A percentile compares a stretch with the other conserved stretches of the same genome.
Evolutionary conservation across 2,113 vertebrate species (phyloP).

Genomic region (Cyprinodon variegatus): DNA sequence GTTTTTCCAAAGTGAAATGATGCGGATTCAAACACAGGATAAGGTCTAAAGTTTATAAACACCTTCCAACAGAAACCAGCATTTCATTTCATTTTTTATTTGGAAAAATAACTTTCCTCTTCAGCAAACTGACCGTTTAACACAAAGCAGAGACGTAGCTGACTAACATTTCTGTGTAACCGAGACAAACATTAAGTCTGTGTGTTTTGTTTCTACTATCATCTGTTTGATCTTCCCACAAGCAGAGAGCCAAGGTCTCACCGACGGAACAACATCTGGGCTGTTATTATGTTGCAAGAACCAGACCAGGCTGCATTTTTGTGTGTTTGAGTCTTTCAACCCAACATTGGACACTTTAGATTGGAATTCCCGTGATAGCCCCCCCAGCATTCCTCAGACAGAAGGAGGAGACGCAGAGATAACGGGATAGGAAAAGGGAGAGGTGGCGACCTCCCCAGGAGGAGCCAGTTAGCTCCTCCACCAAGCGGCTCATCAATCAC

Average conservation of each 20-base stretch:
- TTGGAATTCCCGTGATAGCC: slow-evolving; percentile 43
- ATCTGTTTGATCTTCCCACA: slow-evolving; percentile 9
- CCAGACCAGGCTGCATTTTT: background rate
- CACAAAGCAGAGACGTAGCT: no score
- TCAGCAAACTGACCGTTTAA: no score
- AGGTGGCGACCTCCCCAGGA: slow-evolving; percentile 49
- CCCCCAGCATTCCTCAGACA: slow-evolving; percentile 64
- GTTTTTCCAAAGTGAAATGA: no score
- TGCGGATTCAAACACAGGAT: no score
- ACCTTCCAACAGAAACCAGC: no score
- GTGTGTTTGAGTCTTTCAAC: slow-evolving; percentile 14
- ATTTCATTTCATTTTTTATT: no score
- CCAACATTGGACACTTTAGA: slow-evolving; percentile 29
- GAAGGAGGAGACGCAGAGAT: slow-evolving; percentile 56
- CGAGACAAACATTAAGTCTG: background rate
- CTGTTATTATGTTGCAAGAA: slow-evolving; percentile 14
- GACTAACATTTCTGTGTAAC: no score
- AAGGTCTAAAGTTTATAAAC: no score
- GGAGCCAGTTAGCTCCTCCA: slow-evolving; percentile 37
- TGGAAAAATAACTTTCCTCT: no score
- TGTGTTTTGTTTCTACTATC: background rate
- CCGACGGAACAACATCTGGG: background rate
- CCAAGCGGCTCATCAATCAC: slow-evolving; percentile 35
- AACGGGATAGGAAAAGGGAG: slow-evolving; percentile 30
- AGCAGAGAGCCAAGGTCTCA: slow-evolving; percentile 19